Evolutionary conservation across 1,140 invertebrate genomes (phyloP).

Genomic region (Bombus ignitus): DNA sequence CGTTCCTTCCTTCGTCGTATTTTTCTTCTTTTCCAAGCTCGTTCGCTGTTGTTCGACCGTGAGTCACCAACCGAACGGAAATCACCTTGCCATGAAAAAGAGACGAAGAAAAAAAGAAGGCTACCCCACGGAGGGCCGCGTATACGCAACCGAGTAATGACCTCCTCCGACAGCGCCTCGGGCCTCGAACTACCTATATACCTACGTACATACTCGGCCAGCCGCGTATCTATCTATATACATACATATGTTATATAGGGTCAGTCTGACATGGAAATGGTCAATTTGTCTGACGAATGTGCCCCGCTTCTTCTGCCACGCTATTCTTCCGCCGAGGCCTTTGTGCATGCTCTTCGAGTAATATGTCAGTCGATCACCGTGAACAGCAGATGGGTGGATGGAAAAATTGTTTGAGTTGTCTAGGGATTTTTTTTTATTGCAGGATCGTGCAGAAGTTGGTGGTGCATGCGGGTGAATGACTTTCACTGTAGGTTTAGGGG

Average conservation of each 20-base stretch:
- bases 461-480: background rate
- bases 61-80: constrained; percentile 49
- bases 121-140: constrained; percentile 10
- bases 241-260: constrained; percentile 16
- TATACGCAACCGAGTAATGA: constrained; percentile 48
- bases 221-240: background rate
- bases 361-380: constrained; percentile 13
- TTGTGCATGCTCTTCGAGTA: constrained; percentile 7
- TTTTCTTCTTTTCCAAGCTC: constrained; percentile 46
- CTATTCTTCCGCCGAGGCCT: constrained; percentile 8
- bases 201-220: constrained; percentile 24
- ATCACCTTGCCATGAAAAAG: constrained; percentile 45
- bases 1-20: constrained; percentile 25
- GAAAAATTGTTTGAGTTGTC: background rate
- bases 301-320: constrained; percentile 1
- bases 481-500: background rate
- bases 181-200: constrained; percentile 36
- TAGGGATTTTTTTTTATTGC: background rate
- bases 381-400: background rate
- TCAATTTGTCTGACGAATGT: constrained; percentile 48
- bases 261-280: constrained; percentile 44
- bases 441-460: background rate
- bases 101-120: background rate
- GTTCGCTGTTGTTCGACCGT: constrained; percentile 44
- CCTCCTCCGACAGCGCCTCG: constrained; percentile 16